Conservation (phyloP, 2,113 vertebrate species). For the Solea solea region DNA sequence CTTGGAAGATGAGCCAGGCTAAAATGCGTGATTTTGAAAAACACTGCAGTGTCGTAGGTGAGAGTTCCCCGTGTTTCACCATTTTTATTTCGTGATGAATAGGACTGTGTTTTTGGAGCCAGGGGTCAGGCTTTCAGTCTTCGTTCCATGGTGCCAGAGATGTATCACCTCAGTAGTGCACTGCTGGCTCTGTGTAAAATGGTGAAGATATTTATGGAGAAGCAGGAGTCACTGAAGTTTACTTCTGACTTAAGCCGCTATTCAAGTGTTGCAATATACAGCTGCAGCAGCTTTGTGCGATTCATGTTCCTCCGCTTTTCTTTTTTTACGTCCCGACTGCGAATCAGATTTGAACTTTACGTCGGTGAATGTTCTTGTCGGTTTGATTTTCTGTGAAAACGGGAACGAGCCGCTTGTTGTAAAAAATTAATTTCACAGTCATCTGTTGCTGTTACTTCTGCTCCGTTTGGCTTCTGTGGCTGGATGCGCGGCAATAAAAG, state of each 20-base stretch:
- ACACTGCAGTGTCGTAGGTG: slow-evolving; percentile 18
- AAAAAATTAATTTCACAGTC: slow-evolving; percentile 53
- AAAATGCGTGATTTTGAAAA: slow-evolving; percentile 13
- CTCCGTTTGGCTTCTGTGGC: slow-evolving; percentile 39
- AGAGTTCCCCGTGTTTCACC: slow-evolving; percentile 43
- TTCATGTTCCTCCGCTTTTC: not conserved
- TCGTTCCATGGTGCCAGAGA: slow-evolving; percentile 14
- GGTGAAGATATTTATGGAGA: slow-evolving; percentile 27
- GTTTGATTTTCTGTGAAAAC: slow-evolving; percentile 13
- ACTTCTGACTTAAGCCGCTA: slow-evolving; percentile 29
- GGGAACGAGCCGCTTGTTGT: slow-evolving; percentile 7
- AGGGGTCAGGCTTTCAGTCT: slow-evolving; percentile 18
- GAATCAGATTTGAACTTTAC: slow-evolving; percentile 43
- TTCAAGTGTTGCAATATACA: slow-evolving; percentile 28
- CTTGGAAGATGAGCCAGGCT: not conserved
- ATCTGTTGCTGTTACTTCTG: slow-evolving; percentile 46
- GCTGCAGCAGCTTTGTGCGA: not conserved
- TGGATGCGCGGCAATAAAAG: slow-evolving; percentile 14
- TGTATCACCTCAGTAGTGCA: not conserved
- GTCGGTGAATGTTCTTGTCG: slow-evolving; percentile 31
- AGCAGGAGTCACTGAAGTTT: slow-evolving; percentile 15
- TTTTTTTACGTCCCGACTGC: not conserved
- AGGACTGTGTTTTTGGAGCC: slow-evolving; percentile 12
- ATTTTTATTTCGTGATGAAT: slow-evolving; percentile 33
- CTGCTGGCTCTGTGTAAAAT: slow-evolving; percentile 7